These are phyloP conservation scores for Pogona vitticeps DNA, from an alignment of 2,113 vertebrate genomes.

Conservation along the genomic window DNA sequence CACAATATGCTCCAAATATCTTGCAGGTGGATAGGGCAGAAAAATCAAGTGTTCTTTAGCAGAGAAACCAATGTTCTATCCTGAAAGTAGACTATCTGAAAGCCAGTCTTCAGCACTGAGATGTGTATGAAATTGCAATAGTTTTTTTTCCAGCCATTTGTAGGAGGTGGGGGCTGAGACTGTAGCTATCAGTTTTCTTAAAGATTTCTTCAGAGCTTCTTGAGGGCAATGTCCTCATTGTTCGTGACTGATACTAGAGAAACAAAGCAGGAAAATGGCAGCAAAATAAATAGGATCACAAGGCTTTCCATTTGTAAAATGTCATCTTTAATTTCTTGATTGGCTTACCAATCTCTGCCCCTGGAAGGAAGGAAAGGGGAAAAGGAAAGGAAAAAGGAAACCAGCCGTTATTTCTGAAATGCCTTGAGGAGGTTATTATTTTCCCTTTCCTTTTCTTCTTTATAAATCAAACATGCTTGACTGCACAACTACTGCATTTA, in stretches of 20 bases:
- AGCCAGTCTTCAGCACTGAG: neutral
- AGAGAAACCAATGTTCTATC: neutral
- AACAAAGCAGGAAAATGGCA: slow-evolving; percentile 51
- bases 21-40: neutral
- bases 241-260: slow-evolving; percentile 49
- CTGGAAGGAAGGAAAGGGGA: slow-evolving; percentile 51
- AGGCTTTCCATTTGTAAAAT: slow-evolving; percentile 61
- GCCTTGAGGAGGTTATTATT: slow-evolving; percentile 58
- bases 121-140: neutral
- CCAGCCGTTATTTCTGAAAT: slow-evolving; percentile 64
- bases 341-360: slow-evolving; percentile 61
- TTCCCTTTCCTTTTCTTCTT: slow-evolving; percentile 33
- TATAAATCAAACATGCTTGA: slow-evolving; percentile 63
- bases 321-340: slow-evolving; percentile 75
- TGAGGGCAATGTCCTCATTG: neutral
- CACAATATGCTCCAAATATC: neutral
- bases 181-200: slow-evolving; percentile 35
- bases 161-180: neutral
- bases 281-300: slow-evolving; percentile 40
- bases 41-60: no score
- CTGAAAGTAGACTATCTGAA: neutral
- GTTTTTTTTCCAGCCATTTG: slow-evolving; percentile 18
- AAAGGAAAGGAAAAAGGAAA: slow-evolving; percentile 35
- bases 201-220: slow-evolving; percentile 42
- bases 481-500: slow-evolving; percentile 47